These are phyloP conservation scores for Xestia ashworthii DNA, from an alignment of 2,888 invertebrate species.

Conservation along the genomic window DNA sequence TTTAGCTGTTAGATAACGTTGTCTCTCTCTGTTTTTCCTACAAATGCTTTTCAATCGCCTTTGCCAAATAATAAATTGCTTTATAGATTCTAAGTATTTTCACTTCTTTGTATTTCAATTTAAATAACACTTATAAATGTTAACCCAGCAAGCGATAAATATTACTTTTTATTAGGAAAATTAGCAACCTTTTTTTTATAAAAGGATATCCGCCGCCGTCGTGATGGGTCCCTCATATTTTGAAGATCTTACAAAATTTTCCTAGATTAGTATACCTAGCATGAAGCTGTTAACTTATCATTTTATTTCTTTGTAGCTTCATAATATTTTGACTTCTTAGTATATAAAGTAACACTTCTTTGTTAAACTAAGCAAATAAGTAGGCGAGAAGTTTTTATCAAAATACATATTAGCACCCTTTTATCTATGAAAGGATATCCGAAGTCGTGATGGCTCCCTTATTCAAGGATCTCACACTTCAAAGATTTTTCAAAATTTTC, in stretches of 20 bases:
- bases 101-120: constrained; percentile 5
- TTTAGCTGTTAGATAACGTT: background rate
- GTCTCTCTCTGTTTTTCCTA: background rate
- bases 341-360: constrained; percentile 25
- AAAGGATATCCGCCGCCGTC: background rate
- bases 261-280: constrained; percentile 22
- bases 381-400: constrained; percentile 14
- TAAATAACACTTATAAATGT: background rate
- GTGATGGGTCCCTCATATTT: background rate
- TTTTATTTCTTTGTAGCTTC: constrained; percentile 5
- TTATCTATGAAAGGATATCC: constrained; percentile 29
- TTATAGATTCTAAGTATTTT: background rate
- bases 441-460: constrained; percentile 12
- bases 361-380: constrained; percentile 18
- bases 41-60: background rate
- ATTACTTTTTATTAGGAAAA: background rate
- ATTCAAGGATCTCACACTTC: constrained; percentile 13
- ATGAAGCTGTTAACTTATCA: constrained; percentile 22
- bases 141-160: no score
- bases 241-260: background rate
- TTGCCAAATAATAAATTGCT: constrained; percentile 25
- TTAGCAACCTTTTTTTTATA: background rate
- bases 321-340: background rate
- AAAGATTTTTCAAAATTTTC: constrained; percentile 4
- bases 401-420: background rate